Evolutionary conservation across 2,113 vertebrate species (phyloP), one percentile per base, ranked within the genome.

Genomic region (Aphyosemion australe): DNA sequence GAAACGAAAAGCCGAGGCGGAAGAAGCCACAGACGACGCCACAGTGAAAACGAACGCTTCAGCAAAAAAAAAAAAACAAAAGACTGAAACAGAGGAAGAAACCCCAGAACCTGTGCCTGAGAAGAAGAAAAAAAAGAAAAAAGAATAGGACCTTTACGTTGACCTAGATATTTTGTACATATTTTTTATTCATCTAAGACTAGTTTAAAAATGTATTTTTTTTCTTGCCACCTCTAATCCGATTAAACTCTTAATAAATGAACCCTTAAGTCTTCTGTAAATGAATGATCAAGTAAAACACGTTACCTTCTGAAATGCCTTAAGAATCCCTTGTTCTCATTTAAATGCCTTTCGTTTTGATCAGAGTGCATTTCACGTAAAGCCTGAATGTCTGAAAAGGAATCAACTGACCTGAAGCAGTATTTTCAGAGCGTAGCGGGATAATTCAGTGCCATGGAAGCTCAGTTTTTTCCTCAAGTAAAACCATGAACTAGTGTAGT

Each of bases 41-140:
- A 81, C 37, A 2, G 91, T 93, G 63, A 94, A 94, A 0, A 91
- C 91, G 0, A 39, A n/a, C 0, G 50, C 71, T 31, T 64, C 92
- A 68, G 50, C 75, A 1, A 90, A 94, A 89, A 92, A 94, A 83
- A 93, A 91, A 76, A 92, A 93, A 41, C 64, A 13, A 56, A 89
- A 89, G 74, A 55, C 42, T 20, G 85, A 82, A 1, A 5, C 39
- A 0, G 63, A 46, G 11, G 77, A 82, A 11, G 80, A 82, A 59
- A 6, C 18, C 0, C 62, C 75, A 6, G 84, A 88, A 47, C 43
- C 75, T 0, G 58, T 69, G 53, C 26, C 82, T 12, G 75, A 90
- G 42, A 91, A 86, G 63, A 91, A 89, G 16, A 91, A 91, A 67
- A 92, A 88, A 14, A 93, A 90, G 10, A 91, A 88, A 59, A 91